Evolutionary conservation across 1,140 invertebrate genomes (phyloP), one percentile per base, ranked within the genome.

Genomic region (Drosophila orosa): DNA sequence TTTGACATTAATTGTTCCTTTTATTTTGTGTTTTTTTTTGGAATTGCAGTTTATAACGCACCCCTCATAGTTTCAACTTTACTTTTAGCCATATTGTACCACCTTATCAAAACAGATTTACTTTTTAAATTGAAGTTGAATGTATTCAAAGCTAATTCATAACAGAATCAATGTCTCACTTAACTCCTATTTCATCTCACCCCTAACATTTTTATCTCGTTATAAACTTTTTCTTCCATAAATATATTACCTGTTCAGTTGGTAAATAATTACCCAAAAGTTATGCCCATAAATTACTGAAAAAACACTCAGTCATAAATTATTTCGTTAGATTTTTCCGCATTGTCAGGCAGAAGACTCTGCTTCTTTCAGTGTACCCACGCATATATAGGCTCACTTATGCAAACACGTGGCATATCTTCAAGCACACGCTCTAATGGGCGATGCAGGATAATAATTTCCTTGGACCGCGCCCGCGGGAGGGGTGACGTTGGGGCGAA

Each of bases 401-500:
- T 65, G 47, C 62, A 31, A 54, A 61, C 33, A 65, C 60, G 60
- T 78, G 76, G 25, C 61, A 66, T 67, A 77, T 81, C 74, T 63
- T 77, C 59, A 48, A 67, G 59, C 55, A 58, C 39, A 58, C 56
- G 42, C 55, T 54, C 54, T 61, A 45, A 72, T 61, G 42, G 42
- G 48, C 52, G 50, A 59, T 68, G 55, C 67, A 68, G 71, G 80
- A 86, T 87, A 83, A 86, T 89, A 87, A 77, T 83, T 87, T 79
- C 45, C 67, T 68, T 52, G 40, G 45, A 10, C 29, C 55, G 44
- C 15, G 44, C 15, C 47, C 10, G 25, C 27, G 35, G 59, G 19
- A 17, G 59, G 73, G 35, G 42, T 22, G 12, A 6, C 4, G 19
- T 6, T 44, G 5, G 19, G 3, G 0, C 39, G 27, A 44, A 25